A percentile compares a stretch with the other conserved stretches of the same genome.
Evolutionary conservation across 2,113 vertebrate genomes (phyloP).

Genomic region (Dissostichus mawsoni): DNA sequence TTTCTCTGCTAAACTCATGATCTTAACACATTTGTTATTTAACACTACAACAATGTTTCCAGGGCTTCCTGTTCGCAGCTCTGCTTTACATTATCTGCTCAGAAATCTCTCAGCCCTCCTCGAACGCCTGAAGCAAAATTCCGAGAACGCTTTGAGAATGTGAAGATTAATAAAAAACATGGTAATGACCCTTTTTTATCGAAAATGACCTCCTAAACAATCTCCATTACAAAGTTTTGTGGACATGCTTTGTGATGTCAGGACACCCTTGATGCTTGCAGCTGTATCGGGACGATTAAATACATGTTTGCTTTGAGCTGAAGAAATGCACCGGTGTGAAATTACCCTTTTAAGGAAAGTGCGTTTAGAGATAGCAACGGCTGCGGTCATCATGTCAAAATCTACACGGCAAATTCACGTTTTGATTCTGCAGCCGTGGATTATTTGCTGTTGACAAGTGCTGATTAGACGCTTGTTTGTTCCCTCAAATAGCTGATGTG

Average conservation of each 20-base stretch:
- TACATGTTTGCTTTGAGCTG: conserved; percentile 2
- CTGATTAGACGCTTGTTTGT: conserved; percentile 42
- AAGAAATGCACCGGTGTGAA: conserved; percentile 9
- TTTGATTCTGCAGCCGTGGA: conserved; percentile 6
- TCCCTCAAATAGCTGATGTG: conserved; percentile 11
- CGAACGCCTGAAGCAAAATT: neutral
- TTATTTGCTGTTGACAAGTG: conserved; percentile 26
- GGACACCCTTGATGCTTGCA: conserved; percentile 15
- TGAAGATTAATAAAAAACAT: conserved; percentile 13
- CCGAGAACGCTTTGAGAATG: neutral
- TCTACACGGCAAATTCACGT: conserved; percentile 3
- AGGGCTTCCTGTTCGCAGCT: neutral
- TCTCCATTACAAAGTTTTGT: neutral
- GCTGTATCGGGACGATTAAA: neutral
- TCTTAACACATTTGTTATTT: too few relatives aligned
- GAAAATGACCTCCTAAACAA: conserved; percentile 15
- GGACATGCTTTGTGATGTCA: neutral
- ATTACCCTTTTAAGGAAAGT: neutral
- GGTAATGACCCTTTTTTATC: neutral
- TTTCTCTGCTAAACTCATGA: too few relatives aligned
- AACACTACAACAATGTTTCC: too few relatives aligned
- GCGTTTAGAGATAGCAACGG: neutral
- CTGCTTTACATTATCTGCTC: neutral
- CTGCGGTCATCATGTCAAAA: conserved; percentile 9
- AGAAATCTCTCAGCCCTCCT: neutral